Evolutionary conservation across 2,888 invertebrate genomes (phyloP), one percentile per base, ranked within the genome.

Genomic region (Gastracanthus pulcherrimus): DNA sequence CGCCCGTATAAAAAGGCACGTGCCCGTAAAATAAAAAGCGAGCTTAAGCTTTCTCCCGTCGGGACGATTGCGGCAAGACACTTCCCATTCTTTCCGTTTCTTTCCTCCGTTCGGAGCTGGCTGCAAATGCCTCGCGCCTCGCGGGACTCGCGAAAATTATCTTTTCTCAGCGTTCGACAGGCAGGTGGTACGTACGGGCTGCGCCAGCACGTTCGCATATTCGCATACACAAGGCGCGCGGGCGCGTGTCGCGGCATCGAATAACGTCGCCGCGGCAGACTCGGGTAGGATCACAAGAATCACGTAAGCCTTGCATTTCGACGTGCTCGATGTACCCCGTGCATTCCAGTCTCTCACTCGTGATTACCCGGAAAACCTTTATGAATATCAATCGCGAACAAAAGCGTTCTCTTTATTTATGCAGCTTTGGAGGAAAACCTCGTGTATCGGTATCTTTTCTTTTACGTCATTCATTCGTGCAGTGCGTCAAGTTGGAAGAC

Each of bases 131-230:
- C 67, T 67, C 66, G 60, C 45, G 36, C 45, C 74, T 48, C 66
- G 34, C 13, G 64, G 55, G 71, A 62, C 48, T 64, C 64, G 38
- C 48, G 64, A 64, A 70, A 78, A 78, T 71, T 55, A 78, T 78
- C 76, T 69, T 62, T 38, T 26, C 62, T 45, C 66, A 11, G 31
- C 31, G 80, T 51, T 69, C 75, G 74, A 80, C 69, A 69, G 55
- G 11, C 11, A 55, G 70, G 64, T 55, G 69, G n/a, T 7, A 45
- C 26, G 26, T 4, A 55, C 13, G 13, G 2, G 55, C 23, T 11
- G 26, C 23, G 11, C 26, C 55, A 26, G 55, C 55, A 55, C 55
- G 55, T 55, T 6, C 55, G 55, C 55, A 23, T n/a, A n/a, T n/a
- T n/a, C n/a, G n/a, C n/a, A n/a, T n/a, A n/a, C n/a, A n/a, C n/a